A percentile compares a stretch with the other conserved stretches of the same genome.
These are phyloP conservation scores for Cairina moschata DNA, from an alignment of 2,113 vertebrate genomes.

Conservation along the genomic window DNA sequence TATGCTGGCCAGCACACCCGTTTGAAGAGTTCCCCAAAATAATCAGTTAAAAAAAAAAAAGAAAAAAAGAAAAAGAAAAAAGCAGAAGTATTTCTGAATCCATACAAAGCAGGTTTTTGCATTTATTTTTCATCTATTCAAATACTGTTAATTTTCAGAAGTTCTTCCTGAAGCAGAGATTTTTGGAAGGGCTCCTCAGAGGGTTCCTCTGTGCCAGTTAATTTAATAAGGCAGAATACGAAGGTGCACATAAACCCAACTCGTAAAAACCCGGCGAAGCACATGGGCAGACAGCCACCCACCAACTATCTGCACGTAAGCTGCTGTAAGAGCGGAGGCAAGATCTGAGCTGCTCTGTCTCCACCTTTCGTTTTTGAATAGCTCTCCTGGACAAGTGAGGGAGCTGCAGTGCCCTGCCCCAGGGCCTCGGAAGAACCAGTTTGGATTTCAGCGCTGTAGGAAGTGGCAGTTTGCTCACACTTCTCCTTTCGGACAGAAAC, in stretches of 20 bases:
- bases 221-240: constrained; percentile 48
- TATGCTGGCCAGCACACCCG: not conserved
- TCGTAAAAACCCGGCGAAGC: not conserved
- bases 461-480: not conserved
- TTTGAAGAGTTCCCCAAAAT: not conserved
- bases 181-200: constrained; percentile 48
- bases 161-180: not conserved
- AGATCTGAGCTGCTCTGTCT: not conserved
- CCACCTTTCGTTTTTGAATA: not conserved
- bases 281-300: constrained; percentile 14
- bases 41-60: not conserved
- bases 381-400: not conserved
- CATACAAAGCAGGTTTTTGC: not conserved
- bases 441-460: not conserved
- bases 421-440: not conserved
- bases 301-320: not conserved
- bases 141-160: not conserved
- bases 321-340: not conserved
- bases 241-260: not conserved
- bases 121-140: not conserved
- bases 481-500: not conserved
- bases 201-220: constrained; percentile 41
- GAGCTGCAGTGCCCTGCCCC: not conserved
- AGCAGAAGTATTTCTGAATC: not conserved
- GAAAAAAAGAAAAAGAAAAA: not conserved